phyloP scores from a whole-genome alignment of 1,140 invertebrate species.

The Callitettix versicolor region DNA sequence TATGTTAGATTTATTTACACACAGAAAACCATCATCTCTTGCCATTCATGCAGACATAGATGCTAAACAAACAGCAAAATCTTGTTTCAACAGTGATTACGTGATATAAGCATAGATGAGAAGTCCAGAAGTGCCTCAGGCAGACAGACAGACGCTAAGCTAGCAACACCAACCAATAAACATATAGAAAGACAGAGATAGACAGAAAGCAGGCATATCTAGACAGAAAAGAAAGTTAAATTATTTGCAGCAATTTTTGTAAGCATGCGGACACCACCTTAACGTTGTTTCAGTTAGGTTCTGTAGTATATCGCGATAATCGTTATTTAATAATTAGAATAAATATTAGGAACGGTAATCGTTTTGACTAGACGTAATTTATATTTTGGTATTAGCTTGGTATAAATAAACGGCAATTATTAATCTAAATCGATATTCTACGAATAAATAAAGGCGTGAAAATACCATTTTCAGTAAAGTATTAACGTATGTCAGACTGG shows the following conservation, averaged over 20 bases:
- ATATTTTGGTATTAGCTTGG: too few relatives aligned
- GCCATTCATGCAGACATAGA: neutral
- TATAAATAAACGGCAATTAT: too few relatives aligned
- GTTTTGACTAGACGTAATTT: too few relatives aligned
- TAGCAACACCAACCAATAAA: constrained; percentile 11
- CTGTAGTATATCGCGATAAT: too few relatives aligned
- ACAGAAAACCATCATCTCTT: neutral
- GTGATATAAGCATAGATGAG: neutral
- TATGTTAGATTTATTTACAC: too few relatives aligned
- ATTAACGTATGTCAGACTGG: too few relatives aligned
- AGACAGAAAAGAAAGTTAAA: constrained; percentile 7
- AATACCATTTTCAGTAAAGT: too few relatives aligned
- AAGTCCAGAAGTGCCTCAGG: constrained; percentile 27
- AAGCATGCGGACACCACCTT: neutral
- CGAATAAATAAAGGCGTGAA: too few relatives aligned
- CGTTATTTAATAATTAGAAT: too few relatives aligned
- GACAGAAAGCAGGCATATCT: neutral
- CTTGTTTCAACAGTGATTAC: neutral
- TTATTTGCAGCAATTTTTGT: neutral
- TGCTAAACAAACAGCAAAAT: neutral
- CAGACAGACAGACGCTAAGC: neutral
- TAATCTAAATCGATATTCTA: too few relatives aligned
- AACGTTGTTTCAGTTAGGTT: too few relatives aligned
- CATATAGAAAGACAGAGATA: constrained; percentile 12
- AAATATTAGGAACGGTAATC: too few relatives aligned